Conservation (phyloP, 2,888 invertebrate species). For the Nematopogon swammerdamellus region DNA sequence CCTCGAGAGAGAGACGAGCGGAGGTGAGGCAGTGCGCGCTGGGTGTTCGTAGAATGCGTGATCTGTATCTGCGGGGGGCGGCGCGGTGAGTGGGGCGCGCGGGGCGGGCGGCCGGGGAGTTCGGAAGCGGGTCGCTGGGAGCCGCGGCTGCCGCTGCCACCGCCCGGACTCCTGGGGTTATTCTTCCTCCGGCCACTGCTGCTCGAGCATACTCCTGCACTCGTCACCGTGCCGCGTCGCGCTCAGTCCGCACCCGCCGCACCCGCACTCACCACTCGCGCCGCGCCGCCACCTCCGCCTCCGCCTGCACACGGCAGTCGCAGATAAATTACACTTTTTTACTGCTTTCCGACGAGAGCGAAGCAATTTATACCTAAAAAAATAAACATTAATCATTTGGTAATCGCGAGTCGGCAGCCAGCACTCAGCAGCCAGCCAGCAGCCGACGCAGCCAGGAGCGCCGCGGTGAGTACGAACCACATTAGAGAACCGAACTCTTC, state of each 20-base stretch:
- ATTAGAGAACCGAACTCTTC: background rate
- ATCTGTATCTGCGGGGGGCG: slow-evolving; percentile 58
- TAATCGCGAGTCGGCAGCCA: slow-evolving; percentile 22
- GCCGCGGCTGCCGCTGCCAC: slow-evolving; percentile 32
- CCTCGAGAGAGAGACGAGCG: slow-evolving; percentile 40
- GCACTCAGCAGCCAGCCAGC: no score
- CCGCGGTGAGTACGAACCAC: slow-evolving; percentile 41
- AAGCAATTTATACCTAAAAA: slow-evolving; percentile 52
- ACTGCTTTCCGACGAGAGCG: slow-evolving; percentile 47
- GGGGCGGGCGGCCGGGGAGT: slow-evolving; percentile 41
- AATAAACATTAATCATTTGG: slow-evolving; percentile 42
- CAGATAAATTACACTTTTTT: slow-evolving; percentile 59
- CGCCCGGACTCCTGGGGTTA: slow-evolving; percentile 59
- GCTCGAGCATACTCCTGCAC: slow-evolving; percentile 30
- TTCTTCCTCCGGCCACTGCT: slow-evolving; percentile 59
- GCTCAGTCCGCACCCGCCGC: slow-evolving; percentile 58
- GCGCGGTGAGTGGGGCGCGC: slow-evolving; percentile 33
- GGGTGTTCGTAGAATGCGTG: slow-evolving; percentile 57
- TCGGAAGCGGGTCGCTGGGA: slow-evolving; percentile 40
- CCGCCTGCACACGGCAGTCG: slow-evolving; percentile 64
- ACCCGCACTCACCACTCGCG: slow-evolving; percentile 61
- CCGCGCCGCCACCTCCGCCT: slow-evolving; percentile 18
- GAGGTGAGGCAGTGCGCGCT: slow-evolving; percentile 38
- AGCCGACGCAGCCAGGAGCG: slow-evolving; percentile 45
- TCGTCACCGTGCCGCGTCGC: slow-evolving; percentile 37